Conservation (phyloP, 1,140 invertebrate genomes). For the Apocrypta bakeri region DNA sequence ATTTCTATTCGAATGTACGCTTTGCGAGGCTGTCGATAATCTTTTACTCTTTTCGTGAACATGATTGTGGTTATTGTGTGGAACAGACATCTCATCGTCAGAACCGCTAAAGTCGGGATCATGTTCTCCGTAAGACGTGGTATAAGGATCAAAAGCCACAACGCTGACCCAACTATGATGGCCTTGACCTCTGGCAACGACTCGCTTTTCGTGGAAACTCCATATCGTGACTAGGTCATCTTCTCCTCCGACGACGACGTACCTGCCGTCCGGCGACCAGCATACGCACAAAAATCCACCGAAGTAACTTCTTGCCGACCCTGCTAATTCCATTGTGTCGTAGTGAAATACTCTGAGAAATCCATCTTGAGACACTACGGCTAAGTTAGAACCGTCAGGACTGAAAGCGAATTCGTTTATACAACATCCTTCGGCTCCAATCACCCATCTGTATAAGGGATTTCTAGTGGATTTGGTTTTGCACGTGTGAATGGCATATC, state of each 20-base stretch:
- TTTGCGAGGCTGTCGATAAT: constrained; percentile 67
- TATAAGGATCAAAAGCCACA: constrained; percentile 97
- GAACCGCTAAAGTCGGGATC: constrained; percentile 77
- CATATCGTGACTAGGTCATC: constrained; percentile 99
- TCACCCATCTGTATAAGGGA: constrained; percentile 91
- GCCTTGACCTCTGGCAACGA: constrained; percentile 96
- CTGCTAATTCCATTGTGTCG: constrained; percentile 96
- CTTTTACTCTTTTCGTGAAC: constrained; percentile 66
- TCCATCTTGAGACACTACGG: constrained; percentile 96
- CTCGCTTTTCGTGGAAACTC: constrained; percentile 93
- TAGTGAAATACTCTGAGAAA: constrained; percentile 97
- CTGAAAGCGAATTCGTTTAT: constrained; percentile 99
- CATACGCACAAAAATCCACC: constrained; percentile 96
- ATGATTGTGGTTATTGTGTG: constrained; percentile 73
- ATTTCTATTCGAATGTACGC: constrained; percentile 71
- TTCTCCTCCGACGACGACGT: constrained; percentile 97
- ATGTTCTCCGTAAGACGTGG: constrained; percentile 79
- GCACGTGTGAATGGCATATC: constrained; percentile 94
- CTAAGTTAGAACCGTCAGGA: constrained; percentile 93
- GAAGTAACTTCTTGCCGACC: constrained; percentile 95
- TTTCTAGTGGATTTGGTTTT: constrained; percentile 98
- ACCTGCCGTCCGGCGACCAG: constrained; percentile 97
- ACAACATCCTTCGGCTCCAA: constrained; percentile 89
- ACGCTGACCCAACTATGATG: constrained; percentile 97
- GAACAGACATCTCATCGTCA: constrained; percentile 76